Percentiles rank a stretch among this genome's conserved stretches.
Conservation (phyloP, 2,797 vertebrate species). For the Spea hammondii region DNA sequence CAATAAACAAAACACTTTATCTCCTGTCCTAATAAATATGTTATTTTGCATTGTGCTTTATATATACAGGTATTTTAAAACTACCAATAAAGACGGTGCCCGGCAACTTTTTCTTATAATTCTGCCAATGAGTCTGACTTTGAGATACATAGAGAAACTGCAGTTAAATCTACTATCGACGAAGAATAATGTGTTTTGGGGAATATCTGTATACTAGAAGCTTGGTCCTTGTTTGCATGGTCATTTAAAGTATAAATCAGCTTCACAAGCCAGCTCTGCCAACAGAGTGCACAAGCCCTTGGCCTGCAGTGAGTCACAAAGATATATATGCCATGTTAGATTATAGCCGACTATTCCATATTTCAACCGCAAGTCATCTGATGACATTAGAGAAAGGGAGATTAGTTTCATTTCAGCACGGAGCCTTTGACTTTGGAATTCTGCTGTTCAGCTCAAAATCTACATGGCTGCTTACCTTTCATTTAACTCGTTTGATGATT, state of each 20-base stretch:
- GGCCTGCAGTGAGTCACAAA: conserved; percentile 1
- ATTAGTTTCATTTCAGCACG: background rate
- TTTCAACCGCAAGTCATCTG: background rate
- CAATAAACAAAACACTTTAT: too few species aligned
- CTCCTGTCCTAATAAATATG: too few species aligned
- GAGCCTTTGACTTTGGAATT: background rate
- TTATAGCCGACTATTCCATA: background rate
- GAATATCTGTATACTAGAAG: background rate
- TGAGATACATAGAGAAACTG: background rate
- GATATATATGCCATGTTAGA: background rate
- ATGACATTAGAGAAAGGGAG: background rate
- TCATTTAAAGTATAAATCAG: conserved; percentile 2
- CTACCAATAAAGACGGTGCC: too few species aligned
- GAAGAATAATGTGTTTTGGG: background rate
- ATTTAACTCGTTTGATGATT: too few species aligned
- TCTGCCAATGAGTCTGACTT: background rate
- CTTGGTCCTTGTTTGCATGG: conserved; percentile 3
- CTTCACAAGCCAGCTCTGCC: background rate
- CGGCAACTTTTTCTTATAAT: background rate
- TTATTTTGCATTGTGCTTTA: too few species aligned
- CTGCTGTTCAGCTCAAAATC: too few species aligned
- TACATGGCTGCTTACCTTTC: too few species aligned
- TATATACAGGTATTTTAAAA: too few species aligned
- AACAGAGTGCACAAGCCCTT: background rate
- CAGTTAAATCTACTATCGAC: background rate